Conservation (phyloP, 2,113 vertebrate genomes). For the Nannospalax galili region DNA sequence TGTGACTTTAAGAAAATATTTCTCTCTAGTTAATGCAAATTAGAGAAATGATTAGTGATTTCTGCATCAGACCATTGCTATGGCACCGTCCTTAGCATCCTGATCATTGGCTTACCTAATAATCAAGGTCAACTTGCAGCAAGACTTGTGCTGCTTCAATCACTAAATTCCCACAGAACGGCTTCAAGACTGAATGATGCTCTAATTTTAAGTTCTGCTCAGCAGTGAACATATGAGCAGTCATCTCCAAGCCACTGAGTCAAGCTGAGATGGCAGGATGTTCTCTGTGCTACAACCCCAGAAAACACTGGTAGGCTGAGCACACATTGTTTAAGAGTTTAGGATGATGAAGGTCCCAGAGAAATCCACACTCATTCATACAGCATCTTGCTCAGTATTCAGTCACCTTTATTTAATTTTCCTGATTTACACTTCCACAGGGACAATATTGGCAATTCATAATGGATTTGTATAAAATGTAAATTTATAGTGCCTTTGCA, state of each 20-base stretch:
- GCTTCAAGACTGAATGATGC: neutral
- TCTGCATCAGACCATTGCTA: neutral
- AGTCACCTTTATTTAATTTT: neutral
- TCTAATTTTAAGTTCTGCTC: neutral
- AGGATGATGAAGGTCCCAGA: neutral
- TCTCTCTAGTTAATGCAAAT: neutral
- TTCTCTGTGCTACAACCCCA: neutral
- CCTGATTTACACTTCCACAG: conserved; percentile 4
- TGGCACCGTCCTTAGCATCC: neutral
- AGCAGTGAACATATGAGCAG: neutral
- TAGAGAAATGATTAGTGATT: neutral
- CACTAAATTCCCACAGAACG: neutral
- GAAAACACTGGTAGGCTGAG: neutral
- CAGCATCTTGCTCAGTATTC: neutral
- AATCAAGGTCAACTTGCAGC: neutral
- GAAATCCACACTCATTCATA: neutral
- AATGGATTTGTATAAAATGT: neutral
- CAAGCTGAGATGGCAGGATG: neutral
- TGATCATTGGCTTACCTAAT: neutral
- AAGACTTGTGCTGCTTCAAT: neutral
- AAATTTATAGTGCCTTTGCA: neutral
- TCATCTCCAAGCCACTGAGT: neutral
- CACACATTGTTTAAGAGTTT: neutral
- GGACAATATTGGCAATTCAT: neutral
- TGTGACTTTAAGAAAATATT: neutral